Evolutionary conservation across 1,140 invertebrate genomes (phyloP).

Genomic region (Melitaea cinxia): DNA sequence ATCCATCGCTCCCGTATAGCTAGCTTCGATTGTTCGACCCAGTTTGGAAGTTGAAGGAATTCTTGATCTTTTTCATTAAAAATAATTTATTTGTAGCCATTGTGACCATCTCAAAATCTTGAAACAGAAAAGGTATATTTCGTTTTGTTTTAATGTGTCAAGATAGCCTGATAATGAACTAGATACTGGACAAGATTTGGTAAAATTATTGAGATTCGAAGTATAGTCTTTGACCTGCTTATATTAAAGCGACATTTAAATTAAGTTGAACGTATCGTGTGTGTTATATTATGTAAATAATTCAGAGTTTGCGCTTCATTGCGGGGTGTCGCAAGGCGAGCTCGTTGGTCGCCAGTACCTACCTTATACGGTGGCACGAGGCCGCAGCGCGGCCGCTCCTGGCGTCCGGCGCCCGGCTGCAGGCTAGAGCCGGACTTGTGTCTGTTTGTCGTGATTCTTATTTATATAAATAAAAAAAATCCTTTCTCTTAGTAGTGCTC

Average conservation of each 20-base stretch:
- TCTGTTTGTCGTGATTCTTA: neutral
- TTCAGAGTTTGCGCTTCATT: slow-evolving; percentile 36
- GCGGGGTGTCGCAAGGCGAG: slow-evolving; percentile 37
- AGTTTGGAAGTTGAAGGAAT: slow-evolving; percentile 66
- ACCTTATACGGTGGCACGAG: slow-evolving; percentile 67
- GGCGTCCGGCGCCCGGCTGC: slow-evolving; percentile 16
- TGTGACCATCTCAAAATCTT: too few relatives aligned
- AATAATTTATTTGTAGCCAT: neutral
- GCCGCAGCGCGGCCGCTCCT: slow-evolving; percentile 40
- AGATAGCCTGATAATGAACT: too few relatives aligned
- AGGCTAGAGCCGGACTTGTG: slow-evolving; percentile 24
- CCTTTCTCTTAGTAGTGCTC: too few relatives aligned
- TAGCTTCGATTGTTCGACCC: slow-evolving; percentile 67
- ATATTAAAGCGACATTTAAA: slow-evolving; percentile 24
- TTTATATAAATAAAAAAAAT: slow-evolving; percentile 5
- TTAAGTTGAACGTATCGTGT: slow-evolving; percentile 18
- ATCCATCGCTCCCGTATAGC: slow-evolving; percentile 56
- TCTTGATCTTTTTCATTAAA: slow-evolving; percentile 47
- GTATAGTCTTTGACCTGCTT: slow-evolving; percentile 2
- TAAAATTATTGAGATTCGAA: neutral
- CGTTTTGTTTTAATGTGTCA: too few relatives aligned
- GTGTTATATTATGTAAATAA: slow-evolving; percentile 34
- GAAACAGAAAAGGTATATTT: too few relatives aligned
- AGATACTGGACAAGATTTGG: too few relatives aligned
- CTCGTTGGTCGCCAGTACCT: slow-evolving; percentile 58